phyloP scores from a whole-genome alignment of 1,140 invertebrate genomes.

The Brachionus paranguensis region DNA sequence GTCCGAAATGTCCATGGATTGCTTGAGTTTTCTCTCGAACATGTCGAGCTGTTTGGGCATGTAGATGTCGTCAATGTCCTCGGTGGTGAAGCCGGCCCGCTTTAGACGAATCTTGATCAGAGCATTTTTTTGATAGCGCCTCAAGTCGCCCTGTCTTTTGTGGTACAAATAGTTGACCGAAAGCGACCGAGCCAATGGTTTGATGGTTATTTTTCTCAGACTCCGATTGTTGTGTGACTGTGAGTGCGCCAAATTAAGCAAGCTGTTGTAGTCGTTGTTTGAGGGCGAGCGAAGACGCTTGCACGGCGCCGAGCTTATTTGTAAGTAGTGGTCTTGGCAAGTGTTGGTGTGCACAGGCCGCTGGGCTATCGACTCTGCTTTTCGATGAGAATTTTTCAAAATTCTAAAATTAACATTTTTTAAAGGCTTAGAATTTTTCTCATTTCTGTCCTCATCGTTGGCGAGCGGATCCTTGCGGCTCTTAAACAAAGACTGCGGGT shows the following conservation, averaged over 20 bases:
- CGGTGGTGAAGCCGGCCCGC: constrained; percentile 18
- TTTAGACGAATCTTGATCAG: neutral
- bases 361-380: neutral
- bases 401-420: constrained; percentile 31
- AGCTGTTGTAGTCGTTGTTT: neutral
- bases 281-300: neutral
- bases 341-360: neutral
- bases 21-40: constrained; percentile 10
- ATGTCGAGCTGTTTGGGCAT: constrained; percentile 24
- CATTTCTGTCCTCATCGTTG: neutral
- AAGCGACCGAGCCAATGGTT: neutral
- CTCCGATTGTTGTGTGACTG: neutral
- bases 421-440: neutral
- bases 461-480: neutral
- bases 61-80: constrained; percentile 34
- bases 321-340: neutral
- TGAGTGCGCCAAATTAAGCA: neutral
- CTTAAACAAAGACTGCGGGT: neutral
- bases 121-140: constrained; percentile 10
- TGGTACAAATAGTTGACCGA: constrained; percentile 36
- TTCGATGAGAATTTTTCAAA: constrained; percentile 15
- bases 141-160: constrained; percentile 30
- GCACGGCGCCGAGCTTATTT: constrained; percentile 15
- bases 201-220: neutral
- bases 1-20: constrained; percentile 4